Evolutionary conservation across 2,113 vertebrate genomes (phyloP).

Genomic region (Rhynchomys soricoides): DNA sequence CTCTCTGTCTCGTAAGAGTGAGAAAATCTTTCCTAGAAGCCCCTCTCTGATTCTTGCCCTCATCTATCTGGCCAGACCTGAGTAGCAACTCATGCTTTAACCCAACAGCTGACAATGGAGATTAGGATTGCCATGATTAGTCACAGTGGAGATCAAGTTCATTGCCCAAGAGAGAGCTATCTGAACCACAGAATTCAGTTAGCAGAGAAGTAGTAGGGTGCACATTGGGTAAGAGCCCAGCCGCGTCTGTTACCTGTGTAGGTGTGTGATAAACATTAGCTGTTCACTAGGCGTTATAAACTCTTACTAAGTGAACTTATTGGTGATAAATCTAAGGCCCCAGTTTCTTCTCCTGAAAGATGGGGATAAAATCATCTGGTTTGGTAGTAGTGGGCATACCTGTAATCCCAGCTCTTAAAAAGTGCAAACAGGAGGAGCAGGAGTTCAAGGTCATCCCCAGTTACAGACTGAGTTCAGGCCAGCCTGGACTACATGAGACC

Average conservation of each 20-base stretch:
- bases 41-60: background rate
- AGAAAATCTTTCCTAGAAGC: slow-evolving; percentile 9
- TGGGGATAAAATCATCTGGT: background rate
- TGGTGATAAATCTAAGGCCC: background rate
- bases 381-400: background rate
- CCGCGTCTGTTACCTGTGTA: background rate
- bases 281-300: background rate
- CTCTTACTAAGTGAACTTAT: background rate
- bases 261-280: background rate
- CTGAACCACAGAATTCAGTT: background rate
- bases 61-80: background rate
- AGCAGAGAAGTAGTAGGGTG: background rate
- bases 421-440: background rate
- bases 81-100: background rate
- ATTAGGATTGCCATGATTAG: background rate
- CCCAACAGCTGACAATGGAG: background rate
- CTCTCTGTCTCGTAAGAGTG: background rate
- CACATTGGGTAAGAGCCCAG: background rate
- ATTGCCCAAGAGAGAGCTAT: background rate
- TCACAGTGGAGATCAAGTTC: background rate
- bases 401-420: background rate
- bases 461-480: background rate
- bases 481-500: background rate
- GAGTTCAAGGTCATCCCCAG: background rate
- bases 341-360: background rate